phyloP scores from a whole-genome alignment of 2,113 vertebrate genomes.

The Meles meles region DNA sequence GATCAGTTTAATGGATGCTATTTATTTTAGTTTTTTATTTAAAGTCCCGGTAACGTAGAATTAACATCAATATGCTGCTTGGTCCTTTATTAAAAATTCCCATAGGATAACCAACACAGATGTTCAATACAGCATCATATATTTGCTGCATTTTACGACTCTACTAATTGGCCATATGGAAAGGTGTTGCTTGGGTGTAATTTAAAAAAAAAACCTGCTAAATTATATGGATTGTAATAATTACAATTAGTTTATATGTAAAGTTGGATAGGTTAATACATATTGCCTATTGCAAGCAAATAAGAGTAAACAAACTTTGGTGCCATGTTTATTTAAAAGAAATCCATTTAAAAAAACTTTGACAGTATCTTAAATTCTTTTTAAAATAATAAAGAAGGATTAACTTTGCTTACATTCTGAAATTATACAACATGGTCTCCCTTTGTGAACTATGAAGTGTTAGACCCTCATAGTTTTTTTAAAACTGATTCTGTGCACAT shows the following conservation, averaged over 20 bases:
- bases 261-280: slow-evolving; percentile 73
- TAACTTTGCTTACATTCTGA: slow-evolving; percentile 72
- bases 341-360: slow-evolving; percentile 54
- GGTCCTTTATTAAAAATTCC: slow-evolving; percentile 93
- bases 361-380: slow-evolving; percentile 70
- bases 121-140: slow-evolving; percentile 88
- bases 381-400: slow-evolving; percentile 67
- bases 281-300: slow-evolving; percentile 66
- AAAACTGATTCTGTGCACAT: background rate
- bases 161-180: slow-evolving; percentile 88
- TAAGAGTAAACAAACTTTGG: slow-evolving; percentile 71
- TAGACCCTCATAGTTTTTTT: background rate
- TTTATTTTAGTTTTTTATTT: slow-evolving; percentile 99
- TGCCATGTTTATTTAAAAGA: slow-evolving; percentile 52
- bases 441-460: slow-evolving; percentile 28
- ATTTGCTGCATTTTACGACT: slow-evolving; percentile 85
- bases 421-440: slow-evolving; percentile 54
- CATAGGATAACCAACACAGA: slow-evolving; percentile 90
- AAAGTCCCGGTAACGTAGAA: slow-evolving; percentile 94
- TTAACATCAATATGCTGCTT: slow-evolving; percentile 94
- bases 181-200: slow-evolving; percentile 87
- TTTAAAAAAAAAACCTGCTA: slow-evolving; percentile 78
- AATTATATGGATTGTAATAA: slow-evolving; percentile 82
- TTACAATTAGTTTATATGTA: slow-evolving; percentile 78
- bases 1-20: slow-evolving; percentile 99